Percentiles rank a stretch among this genome's conserved stretches.
These are phyloP conservation scores for Clarias fuscus DNA, from an alignment of 2,797 vertebrate genomes.

Conservation along the genomic window DNA sequence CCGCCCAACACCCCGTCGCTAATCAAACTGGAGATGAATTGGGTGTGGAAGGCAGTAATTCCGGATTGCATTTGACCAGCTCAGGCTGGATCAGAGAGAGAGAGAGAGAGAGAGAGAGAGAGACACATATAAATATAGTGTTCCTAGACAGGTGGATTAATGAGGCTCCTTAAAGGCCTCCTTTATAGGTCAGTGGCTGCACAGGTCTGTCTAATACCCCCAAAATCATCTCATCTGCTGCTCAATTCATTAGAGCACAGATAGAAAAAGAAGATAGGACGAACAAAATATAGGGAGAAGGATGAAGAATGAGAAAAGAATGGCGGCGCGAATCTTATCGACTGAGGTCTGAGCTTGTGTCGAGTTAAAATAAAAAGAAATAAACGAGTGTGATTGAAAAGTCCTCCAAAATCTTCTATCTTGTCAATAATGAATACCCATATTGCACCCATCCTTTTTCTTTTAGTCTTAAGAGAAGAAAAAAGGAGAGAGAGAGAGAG, in stretches of 20 bases:
- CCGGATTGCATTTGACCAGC: conserved; percentile 70
- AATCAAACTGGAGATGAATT: conserved; percentile 75
- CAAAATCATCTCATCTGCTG: conserved; percentile 54
- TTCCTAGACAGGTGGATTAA: conserved; percentile 74
- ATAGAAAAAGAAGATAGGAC: neutral
- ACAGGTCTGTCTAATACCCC: conserved; percentile 52
- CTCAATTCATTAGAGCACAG: conserved; percentile 56
- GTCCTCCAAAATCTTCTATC: neutral
- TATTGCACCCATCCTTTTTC: conserved; percentile 18
- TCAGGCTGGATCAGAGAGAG: conserved; percentile 66
- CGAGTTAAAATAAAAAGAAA: neutral
- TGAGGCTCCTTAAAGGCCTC: conserved; percentile 69
- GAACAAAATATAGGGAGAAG: neutral
- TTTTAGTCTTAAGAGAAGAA: conserved; percentile 6
- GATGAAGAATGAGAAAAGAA: neutral
- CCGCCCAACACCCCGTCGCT: conserved; percentile 68
- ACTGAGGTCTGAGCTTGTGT: neutral
- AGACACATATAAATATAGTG: conserved; percentile 72
- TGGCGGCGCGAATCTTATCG: neutral
- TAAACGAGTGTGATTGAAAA: neutral
- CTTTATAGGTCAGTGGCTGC: conserved; percentile 73
- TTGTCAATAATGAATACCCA: conserved; percentile 14
- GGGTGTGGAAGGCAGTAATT: conserved; percentile 73
- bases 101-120: conserved; percentile 3
- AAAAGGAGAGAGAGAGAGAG: conserved; percentile 8